These are phyloP conservation scores for Dendrocincla tyrannina DNA, from an alignment of 2,797 vertebrate genomes.

Conservation along the genomic window DNA sequence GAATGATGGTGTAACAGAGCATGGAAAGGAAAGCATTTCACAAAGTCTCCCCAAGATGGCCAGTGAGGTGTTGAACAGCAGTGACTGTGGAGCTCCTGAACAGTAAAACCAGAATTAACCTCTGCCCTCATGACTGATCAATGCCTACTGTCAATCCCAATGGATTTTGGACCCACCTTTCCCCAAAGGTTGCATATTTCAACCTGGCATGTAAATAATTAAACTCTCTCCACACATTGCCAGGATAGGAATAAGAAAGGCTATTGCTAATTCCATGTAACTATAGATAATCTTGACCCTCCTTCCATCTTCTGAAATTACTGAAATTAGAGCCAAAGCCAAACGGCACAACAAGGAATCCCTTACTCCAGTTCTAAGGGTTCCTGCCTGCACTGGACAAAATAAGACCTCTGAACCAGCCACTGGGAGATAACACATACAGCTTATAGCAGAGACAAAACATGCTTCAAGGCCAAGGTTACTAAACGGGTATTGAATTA, in stretches of 20 bases:
- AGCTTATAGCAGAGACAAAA: background rate
- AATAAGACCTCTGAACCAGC: background rate
- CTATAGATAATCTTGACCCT: background rate
- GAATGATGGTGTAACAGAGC: background rate
- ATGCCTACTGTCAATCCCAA: background rate
- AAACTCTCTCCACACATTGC: background rate
- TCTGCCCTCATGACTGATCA: background rate
- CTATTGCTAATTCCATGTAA: background rate
- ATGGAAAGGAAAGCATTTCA: background rate
- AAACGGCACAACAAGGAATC: accelerated
- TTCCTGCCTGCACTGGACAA: background rate
- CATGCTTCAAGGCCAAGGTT: conserved; percentile 3
- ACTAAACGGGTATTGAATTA: background rate
- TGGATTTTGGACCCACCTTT: background rate
- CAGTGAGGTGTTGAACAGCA: background rate
- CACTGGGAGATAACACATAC: background rate
- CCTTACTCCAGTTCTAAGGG: background rate
- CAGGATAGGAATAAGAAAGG: background rate
- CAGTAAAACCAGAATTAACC: background rate
- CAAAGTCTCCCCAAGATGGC: background rate
- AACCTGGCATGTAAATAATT: conserved; percentile 22
- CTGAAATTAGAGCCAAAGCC: background rate
- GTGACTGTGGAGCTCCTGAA: background rate
- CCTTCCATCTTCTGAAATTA: background rate
- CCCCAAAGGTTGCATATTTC: background rate